These are phyloP conservation scores for Branchipolynoe longqiensis DNA, from an alignment of 2,888 invertebrate genomes.

Conservation along the genomic window DNA sequence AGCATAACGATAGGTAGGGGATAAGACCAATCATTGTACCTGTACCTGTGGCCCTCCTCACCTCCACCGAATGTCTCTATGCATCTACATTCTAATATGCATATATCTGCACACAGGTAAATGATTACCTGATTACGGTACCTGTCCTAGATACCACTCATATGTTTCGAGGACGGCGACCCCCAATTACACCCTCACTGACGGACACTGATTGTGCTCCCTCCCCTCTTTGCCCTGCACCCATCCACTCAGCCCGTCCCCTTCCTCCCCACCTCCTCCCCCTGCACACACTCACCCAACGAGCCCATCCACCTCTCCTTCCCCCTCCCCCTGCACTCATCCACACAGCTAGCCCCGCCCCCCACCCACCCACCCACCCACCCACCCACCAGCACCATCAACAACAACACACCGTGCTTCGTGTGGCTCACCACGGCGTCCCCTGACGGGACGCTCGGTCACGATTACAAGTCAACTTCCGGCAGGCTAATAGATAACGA, in stretches of 20 bases:
- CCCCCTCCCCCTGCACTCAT: not conserved
- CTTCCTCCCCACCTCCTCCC: not conserved
- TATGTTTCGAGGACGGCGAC: not conserved
- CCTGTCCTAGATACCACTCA: not conserved
- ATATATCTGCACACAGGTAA: not conserved
- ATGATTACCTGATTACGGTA: not conserved
- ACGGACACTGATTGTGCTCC: not conserved
- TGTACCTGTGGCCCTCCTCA: no score
- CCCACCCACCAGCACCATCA: not conserved
- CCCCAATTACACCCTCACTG: not conserved
- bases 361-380: not conserved
- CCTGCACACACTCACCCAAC: not conserved
- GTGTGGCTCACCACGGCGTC: not conserved
- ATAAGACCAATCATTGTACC: no score
- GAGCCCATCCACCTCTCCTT: conserved; percentile 10
- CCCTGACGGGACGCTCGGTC: not conserved
- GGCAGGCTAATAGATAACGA: conserved; percentile 17
- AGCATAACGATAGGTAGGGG: no score
- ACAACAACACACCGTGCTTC: not conserved
- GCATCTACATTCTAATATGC: no score
- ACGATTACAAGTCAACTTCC: not conserved
- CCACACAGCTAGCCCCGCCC: not conserved
- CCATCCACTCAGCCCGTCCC: not conserved
- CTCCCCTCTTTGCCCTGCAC: not conserved
- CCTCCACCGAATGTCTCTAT: no score